Conservation (phyloP, 2,113 vertebrate genomes). For the Aplodontia rufa region DNA sequence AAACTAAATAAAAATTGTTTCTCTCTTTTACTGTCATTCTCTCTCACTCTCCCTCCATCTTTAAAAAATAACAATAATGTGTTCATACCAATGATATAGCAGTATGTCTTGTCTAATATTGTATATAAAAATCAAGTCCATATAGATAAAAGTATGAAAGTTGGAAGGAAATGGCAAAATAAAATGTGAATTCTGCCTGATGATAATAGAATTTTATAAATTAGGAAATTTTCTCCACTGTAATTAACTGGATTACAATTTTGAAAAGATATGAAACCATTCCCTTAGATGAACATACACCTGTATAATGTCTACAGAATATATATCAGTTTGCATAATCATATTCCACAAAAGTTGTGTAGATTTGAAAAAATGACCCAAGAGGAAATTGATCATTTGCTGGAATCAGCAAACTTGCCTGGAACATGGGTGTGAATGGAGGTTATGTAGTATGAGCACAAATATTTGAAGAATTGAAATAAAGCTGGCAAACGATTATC, state of each 20-base stretch:
- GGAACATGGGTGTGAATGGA: neutral
- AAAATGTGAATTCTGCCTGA: neutral
- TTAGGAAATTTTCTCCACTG: neutral
- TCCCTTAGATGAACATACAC: neutral
- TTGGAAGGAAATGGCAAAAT: neutral
- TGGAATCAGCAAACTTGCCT: neutral
- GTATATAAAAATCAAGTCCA: neutral
- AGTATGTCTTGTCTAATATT: neutral
- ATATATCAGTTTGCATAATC: neutral
- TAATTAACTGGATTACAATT: neutral
- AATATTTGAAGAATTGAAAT: neutral
- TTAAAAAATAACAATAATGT: too few relatives aligned
- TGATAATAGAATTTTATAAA: neutral
- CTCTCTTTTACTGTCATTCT: too few relatives aligned
- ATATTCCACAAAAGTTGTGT: neutral
- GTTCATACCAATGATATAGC: neutral
- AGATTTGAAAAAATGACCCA: neutral
- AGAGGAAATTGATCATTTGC: neutral
- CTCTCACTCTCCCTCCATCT: too few relatives aligned
- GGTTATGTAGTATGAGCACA: neutral
- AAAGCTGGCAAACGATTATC: neutral
- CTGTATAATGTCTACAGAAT: neutral
- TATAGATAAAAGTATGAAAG: neutral
- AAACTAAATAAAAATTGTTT: too few relatives aligned
- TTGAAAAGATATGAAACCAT: neutral